Conservation (phyloP, 2,113 vertebrate species). For the Oryzias javanicus region DNA sequence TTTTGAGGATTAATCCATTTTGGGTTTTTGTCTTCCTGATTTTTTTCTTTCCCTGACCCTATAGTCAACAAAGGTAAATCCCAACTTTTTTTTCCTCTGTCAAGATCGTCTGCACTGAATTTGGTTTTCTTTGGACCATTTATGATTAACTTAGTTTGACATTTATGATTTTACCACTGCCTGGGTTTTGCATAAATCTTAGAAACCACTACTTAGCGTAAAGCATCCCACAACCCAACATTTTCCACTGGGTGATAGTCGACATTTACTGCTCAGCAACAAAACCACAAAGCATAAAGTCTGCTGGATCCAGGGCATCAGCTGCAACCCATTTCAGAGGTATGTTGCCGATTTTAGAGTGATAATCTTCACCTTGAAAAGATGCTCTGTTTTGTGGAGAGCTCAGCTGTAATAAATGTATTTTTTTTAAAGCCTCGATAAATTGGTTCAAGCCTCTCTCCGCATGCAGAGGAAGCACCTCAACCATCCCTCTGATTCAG, state of each 20-base stretch:
- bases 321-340: slow-evolving; percentile 26
- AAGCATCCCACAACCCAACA: slow-evolving; percentile 10
- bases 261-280: slow-evolving; percentile 10
- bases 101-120: slow-evolving; percentile 13
- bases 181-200: slow-evolving; percentile 23
- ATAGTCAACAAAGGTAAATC: slow-evolving; percentile 7
- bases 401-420: slow-evolving; percentile 2
- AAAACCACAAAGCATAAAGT: slow-evolving; percentile 23
- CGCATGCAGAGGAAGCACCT: slow-evolving; percentile 5
- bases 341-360: slow-evolving; percentile 17
- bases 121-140: not conserved
- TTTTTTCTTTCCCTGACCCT: not conserved
- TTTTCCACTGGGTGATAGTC: slow-evolving; percentile 13
- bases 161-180: not conserved
- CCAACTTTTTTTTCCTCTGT: slow-evolving; percentile 16
- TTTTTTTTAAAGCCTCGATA: not conserved
- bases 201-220: slow-evolving; percentile 1
- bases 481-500: not conserved
- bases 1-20: slow-evolving; percentile 13
- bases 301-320: slow-evolving; percentile 17
- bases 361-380: slow-evolving; percentile 10
- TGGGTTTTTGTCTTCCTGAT: slow-evolving; percentile 17
- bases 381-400: slow-evolving; percentile 5
- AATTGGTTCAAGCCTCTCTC: slow-evolving; percentile 6
- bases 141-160: slow-evolving; percentile 3